Base-by-base conservation (phyloP, 2,113 vertebrate genomes). In the Pterocles gutturalis region DNA sequence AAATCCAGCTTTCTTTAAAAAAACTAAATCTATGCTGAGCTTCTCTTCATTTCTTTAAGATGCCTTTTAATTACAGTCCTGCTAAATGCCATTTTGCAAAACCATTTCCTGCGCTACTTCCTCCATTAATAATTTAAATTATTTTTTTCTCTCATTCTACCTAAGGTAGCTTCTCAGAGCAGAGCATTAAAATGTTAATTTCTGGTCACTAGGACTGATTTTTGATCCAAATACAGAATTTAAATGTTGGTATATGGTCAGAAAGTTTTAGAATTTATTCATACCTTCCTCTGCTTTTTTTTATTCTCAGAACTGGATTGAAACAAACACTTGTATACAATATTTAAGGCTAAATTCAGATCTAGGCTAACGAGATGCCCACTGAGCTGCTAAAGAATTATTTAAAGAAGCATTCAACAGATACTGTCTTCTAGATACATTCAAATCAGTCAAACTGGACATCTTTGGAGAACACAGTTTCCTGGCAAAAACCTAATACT, bases 1-100 rank as follows among this genome's bases (percentile, higher is more conserved):
- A 96, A 96, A 97, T 91, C 90, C 92, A 93, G 57, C 77, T 65
- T 85, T 83, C 67, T 94, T 95, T 73, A 84, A 93, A 96, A 93
- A 96, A 90, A 73, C 45, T 93, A 89, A 90, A 93, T 93, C 83
- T 94, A 87, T 60, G 73, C 71, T 91, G 69, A 93, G 70, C 81
- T 93, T 84, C 78, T 79, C 79, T 87, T 95, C 3, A 79, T 92
- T 90, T 90, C 77, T 96, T 94, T 97, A 89, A 79, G 92, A 89
- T 38, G 58, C 17, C 77, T 80, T 94, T 91, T 92, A 96, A 96
- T 94, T 85, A 93, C 54, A 75, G 64, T 45, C 24, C 8, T 60
- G 70, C 92, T 85, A 89, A 92, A 90, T 90, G 58, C 10, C 19
- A 73, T 85, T 89, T 82, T 83, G 36, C 60, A 94, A 92, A 95